These are phyloP conservation scores for Acholoe squamosa DNA, from an alignment of 2,888 invertebrate genomes.

Conservation along the genomic window DNA sequence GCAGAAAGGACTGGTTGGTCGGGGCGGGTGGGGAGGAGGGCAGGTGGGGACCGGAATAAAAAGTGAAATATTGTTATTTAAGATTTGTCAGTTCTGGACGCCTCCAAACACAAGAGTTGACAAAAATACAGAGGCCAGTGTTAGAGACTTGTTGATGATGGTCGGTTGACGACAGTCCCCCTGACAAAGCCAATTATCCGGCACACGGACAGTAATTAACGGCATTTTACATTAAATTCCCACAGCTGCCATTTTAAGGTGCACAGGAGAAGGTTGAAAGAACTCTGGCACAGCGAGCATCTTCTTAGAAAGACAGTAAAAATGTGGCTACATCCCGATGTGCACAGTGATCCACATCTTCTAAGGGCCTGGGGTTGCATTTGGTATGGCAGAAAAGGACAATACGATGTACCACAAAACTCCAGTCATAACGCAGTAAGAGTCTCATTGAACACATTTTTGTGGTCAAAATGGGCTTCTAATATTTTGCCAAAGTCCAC, in stretches of 20 bases:
- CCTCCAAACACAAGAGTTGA: background rate
- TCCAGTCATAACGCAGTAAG: too few species aligned
- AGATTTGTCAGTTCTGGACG: background rate
- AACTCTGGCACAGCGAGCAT: background rate
- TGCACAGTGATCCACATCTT: too few species aligned
- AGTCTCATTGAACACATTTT: too few species aligned
- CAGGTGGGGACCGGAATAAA: background rate
- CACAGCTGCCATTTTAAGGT: constrained; percentile 28
- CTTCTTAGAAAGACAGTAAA: background rate
- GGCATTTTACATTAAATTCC: constrained; percentile 18
- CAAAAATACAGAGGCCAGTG: background rate
- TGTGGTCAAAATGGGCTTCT: too few species aligned
- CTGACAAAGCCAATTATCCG: constrained; percentile 46
- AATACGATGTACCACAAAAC: too few species aligned
- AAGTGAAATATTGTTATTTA: constrained; percentile 19
- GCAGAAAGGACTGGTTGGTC: too few species aligned
- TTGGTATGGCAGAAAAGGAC: too few species aligned
- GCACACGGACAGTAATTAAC: constrained; percentile 3
- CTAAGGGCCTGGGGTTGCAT: too few species aligned
- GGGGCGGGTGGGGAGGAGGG: too few species aligned
- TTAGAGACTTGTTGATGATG: constrained; percentile 34
- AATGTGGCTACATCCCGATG: background rate
- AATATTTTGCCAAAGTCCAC: too few species aligned
- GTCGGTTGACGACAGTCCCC: background rate
- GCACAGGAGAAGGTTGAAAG: constrained; percentile 36